These are phyloP conservation scores for Macroteleia sp. DNA, from an alignment of 2,888 invertebrate species.

Conservation along the genomic window DNA sequence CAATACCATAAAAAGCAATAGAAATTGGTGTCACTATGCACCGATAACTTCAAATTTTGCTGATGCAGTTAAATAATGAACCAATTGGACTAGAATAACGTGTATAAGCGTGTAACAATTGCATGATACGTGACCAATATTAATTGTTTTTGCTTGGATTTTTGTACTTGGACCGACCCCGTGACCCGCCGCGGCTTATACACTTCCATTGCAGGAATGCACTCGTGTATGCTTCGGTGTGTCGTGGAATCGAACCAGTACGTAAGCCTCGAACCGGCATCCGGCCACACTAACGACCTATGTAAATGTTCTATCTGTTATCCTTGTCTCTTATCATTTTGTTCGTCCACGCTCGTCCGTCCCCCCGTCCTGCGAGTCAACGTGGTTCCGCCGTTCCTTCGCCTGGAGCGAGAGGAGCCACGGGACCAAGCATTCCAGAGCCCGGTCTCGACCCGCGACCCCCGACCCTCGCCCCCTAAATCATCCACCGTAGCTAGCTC, in stretches of 20 bases:
- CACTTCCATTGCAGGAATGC: constrained; percentile 56
- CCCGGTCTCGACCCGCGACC: constrained; percentile 83
- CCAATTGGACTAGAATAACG: too few relatives aligned
- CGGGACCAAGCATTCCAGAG: constrained; percentile 76
- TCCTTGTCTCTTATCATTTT: constrained; percentile 82
- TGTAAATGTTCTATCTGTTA: constrained; percentile 81
- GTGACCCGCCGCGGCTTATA: constrained; percentile 49
- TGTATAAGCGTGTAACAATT: constrained; percentile 25
- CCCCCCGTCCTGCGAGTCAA: too few relatives aligned
- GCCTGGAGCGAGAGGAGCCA: constrained; percentile 50
- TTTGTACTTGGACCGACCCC: constrained; percentile 43
- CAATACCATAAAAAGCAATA: too few relatives aligned
- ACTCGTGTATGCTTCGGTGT: constrained; percentile 40
- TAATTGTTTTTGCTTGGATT: constrained; percentile 54
- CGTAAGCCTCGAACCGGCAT: constrained; percentile 63
- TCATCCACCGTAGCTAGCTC: constrained; percentile 82
- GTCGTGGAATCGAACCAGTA: constrained; percentile 58
- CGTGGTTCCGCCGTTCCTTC: constrained; percentile 44
- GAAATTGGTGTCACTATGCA: too few relatives aligned
- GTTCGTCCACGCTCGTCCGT: constrained; percentile 67
- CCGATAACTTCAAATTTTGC: too few relatives aligned
- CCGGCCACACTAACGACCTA: constrained; percentile 80
- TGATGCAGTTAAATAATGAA: too few relatives aligned
- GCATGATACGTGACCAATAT: constrained; percentile 58
- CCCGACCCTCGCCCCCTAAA: constrained; percentile 83